These are phyloP conservation scores for Margaritifera margaritifera DNA, from an alignment of 2,888 invertebrate genomes.

Conservation along the genomic window DNA sequence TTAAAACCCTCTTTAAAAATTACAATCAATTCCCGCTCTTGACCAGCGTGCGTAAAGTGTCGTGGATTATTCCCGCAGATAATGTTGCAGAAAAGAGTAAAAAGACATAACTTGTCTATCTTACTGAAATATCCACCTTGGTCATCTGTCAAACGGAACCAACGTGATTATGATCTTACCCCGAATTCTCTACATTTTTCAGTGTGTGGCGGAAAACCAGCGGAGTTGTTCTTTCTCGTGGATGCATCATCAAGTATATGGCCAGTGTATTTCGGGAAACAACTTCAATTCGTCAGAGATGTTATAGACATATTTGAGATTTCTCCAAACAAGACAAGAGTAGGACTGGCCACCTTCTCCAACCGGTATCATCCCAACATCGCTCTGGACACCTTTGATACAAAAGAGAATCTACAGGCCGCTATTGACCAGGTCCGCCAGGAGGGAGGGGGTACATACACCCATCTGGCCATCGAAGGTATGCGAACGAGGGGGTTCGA, in stretches of 20 bases:
- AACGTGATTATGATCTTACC: too few species aligned
- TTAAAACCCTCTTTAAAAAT: too few species aligned
- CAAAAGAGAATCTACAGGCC: slow-evolving; percentile 19
- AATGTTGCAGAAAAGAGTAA: too few species aligned
- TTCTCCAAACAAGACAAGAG: slow-evolving; percentile 36
- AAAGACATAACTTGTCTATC: too few species aligned
- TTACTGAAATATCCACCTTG: too few species aligned
- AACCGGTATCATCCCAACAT: slow-evolving; percentile 24
- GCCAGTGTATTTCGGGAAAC: slow-evolving; percentile 48
- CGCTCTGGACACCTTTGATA: slow-evolving; percentile 20
- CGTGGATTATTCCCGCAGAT: too few species aligned
- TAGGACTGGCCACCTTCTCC: slow-evolving; percentile 40
- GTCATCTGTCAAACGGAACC: too few species aligned
- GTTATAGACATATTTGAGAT: slow-evolving; percentile 46
- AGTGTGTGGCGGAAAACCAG: slow-evolving; percentile 42
- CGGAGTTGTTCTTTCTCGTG: slow-evolving; percentile 41
- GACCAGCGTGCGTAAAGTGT: too few species aligned
- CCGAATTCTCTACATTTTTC: neutral
- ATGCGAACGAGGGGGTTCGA: slow-evolving; percentile 22
- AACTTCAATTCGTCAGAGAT: slow-evolving; percentile 45
- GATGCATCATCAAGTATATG: slow-evolving; percentile 54
- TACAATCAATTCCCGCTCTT: too few species aligned
- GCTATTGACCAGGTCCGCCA: slow-evolving; percentile 28
- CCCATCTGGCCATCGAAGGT: slow-evolving; percentile 35
- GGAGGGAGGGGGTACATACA: slow-evolving; percentile 36